Base-by-base conservation (phyloP, 2,888 invertebrate genomes). In the Entomobrya multifasciata region DNA sequence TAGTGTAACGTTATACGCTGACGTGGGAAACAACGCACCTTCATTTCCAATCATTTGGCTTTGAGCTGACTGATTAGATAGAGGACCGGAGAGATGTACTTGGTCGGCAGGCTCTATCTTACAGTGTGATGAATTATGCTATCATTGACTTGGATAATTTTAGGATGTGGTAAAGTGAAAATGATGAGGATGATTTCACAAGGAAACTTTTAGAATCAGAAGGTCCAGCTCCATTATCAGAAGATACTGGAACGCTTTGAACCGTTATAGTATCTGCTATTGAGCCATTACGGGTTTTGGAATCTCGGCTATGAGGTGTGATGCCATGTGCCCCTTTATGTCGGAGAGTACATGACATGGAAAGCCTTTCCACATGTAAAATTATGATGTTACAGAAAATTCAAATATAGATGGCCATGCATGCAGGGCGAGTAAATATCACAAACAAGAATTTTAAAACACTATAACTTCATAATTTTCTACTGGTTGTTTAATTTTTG, bases 321-420 rank as follows among this genome's bases (percentile, higher is more conserved):
- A 95, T 76, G 95, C 94, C 92, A 95, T 93, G 92, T 97, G 97
- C 0, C 97, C 94, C 80, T 96, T 95, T 93, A 97, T 95, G 92
- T 97, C 97, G 17, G 96, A 96, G 1, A 95, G 94, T 0, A 96
- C 96, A n/a, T n/a, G n/a, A n/a, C n/a, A 5, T 97, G 94, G 93
- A 97, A 97, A 30, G 95, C 95, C 92, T 97, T 97, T 0, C 95
- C 95, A 92, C 97, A 97, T 0, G 95, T 93, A 0, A n/a, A n/a
- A n/a, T n/a, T n/a, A n/a, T n/a, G n/a, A n/a, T n/a, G n/a, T n/a
- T n/a, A n/a, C n/a, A n/a, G n/a, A n/a, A n/a, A n/a, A n/a, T n/a
- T n/a, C n/a, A n/a, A n/a, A n/a, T n/a, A n/a, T n/a, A n/a, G n/a
- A n/a, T n/a, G n/a, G n/a, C n/a, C n/a, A n/a, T n/a, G n/a, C n/a